Evolutionary conservation across 2,797 vertebrate genomes (phyloP), one percentile per base, ranked within the genome.

Genomic region (Sorex maritimensis): DNA sequence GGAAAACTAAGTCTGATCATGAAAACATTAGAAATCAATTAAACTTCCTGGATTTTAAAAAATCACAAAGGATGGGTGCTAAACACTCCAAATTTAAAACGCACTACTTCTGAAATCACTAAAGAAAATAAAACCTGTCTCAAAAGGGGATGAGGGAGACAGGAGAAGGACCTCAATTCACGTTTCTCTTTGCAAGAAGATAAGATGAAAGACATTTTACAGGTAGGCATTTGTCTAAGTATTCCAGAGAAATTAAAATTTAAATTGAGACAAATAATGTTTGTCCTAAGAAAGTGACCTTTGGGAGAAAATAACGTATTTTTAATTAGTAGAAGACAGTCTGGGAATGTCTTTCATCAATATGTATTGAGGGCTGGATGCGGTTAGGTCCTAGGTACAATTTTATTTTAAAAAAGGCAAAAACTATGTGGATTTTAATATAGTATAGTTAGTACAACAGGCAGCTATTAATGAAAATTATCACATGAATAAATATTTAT

Each of bases 181-280:
- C 2, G 72, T 34, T 91, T 86, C 85, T n/a, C 61, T 85, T 81
- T 84, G 34, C 14, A 63, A 26, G 13, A 82, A 86, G 34, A 67
- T 28, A 71, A 24, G 38, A 44, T 4, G 17, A 81, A 91, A 90
- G 55, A 21, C 61, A 86, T 86, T 81, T 91, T 94, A 17, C 17
- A 69, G 14, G 24, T 69, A 34, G 38, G 79, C 86, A 82, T 84
- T 86, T 44, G 77, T 61, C 81, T 85, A 58, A 93, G 67, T 41
- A 81, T 88, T 34, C n/a, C 41, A 88, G 71, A 73, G 68, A 34
- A 78, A 81, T 72, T 81, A 68, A 87, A 85, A 88, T 72, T 87
- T 49, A 61, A 41, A 63, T 5, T 4, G 34, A 79, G 8, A 41
- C 19, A 75, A 63, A 63, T 10, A 38, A n/a, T 58, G 82, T 81